A percentile compares a stretch with the other conserved stretches of the same genome.
phyloP scores from a whole-genome alignment of 2,113 vertebrate genomes.

The Urocynchramus pylzowi region DNA sequence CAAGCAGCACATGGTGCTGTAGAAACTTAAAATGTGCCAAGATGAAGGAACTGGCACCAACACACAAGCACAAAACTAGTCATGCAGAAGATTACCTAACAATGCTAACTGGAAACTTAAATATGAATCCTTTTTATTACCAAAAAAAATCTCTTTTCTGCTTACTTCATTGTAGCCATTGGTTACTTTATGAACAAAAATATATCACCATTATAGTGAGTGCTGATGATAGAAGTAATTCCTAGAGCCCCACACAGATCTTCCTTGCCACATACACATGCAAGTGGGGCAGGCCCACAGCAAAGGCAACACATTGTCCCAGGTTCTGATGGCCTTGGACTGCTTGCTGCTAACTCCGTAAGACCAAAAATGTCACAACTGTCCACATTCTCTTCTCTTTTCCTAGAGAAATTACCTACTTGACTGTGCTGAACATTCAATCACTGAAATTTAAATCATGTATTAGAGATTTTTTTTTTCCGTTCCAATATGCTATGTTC shows the following conservation, averaged over 20 bases:
- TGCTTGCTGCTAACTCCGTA: neutral
- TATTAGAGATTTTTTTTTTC: neutral
- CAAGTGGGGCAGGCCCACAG: neutral
- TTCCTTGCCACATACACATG: neutral
- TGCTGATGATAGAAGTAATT: neutral
- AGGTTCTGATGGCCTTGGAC: neutral
- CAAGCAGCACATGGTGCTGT: constrained; percentile 31
- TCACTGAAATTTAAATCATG: neutral
- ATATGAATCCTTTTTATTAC: neutral
- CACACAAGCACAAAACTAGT: neutral
- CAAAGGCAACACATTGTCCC: neutral
- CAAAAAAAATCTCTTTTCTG: neutral
- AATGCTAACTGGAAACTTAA: constrained; percentile 4
- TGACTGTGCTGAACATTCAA: neutral
- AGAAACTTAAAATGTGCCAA: constrained; percentile 36
- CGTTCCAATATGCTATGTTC: neutral
- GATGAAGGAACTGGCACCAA: neutral
- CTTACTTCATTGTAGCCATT: neutral
- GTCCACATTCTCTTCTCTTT: neutral
- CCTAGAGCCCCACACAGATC: neutral
- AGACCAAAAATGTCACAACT: neutral
- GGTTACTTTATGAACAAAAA: neutral
- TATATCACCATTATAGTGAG: neutral
- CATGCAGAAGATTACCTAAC: constrained; percentile 26
- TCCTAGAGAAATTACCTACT: neutral